phyloP scores from a whole-genome alignment of 2,888 invertebrate genomes.

The Rhyacophila evoluta region DNA sequence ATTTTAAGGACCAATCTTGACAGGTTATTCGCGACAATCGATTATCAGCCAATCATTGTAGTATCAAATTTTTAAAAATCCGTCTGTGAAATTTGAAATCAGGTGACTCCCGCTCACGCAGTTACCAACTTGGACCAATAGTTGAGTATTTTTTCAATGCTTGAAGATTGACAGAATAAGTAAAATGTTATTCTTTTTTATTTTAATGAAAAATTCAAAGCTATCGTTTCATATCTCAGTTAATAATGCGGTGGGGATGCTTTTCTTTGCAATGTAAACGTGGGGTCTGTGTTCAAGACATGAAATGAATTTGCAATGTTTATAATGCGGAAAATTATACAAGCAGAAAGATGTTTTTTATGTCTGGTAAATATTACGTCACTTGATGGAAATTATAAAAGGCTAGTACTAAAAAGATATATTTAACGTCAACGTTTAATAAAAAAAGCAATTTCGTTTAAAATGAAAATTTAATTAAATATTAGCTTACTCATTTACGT shows the following conservation, averaged over 20 bases:
- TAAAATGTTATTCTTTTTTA: neutral
- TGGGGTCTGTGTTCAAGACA: neutral
- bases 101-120: no score
- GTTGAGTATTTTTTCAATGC: no score
- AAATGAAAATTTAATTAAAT: no score
- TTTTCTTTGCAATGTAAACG: neutral
- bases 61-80: no score
- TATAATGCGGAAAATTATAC: slow-evolving; percentile 22
- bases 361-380: neutral
- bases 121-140: no score
- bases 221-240: neutral
- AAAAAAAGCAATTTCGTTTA: slow-evolving; percentile 3
- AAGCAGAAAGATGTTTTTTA: slow-evolving; percentile 8
- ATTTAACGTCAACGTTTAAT: neutral
- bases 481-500: no score
- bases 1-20: no score
- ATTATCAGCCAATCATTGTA: no score
- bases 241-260: neutral
- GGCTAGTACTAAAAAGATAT: neutral
- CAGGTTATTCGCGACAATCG: no score
- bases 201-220: neutral
- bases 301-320: neutral
- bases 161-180: neutral
- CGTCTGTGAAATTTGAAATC: no score
- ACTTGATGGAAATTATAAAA: neutral